phyloP scores from a whole-genome alignment of 2,113 vertebrate species.

The Todiramphus chloris region DNA sequence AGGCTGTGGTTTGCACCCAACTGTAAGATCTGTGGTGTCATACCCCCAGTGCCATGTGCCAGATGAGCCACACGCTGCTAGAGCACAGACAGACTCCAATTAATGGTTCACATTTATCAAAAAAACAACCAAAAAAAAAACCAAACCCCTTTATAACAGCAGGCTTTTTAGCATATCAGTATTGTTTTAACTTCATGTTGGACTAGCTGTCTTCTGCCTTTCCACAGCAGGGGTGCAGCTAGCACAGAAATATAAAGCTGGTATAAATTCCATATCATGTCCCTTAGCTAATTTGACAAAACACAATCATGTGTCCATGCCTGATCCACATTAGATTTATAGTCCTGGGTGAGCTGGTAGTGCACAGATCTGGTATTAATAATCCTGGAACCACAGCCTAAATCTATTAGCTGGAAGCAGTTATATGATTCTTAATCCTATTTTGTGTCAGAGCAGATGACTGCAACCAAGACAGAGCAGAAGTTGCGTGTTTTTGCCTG shows the following conservation, averaged over 20 bases:
- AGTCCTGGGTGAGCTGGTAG: conserved; percentile 50
- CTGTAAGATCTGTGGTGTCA: not conserved
- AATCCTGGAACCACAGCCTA: conserved; percentile 56
- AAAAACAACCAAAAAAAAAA: not conserved
- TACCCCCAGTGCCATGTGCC: not conserved
- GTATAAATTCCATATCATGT: conserved; percentile 63
- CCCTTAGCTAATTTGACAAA: conserved; percentile 67
- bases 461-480: conserved; percentile 19
- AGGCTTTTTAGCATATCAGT: not conserved
- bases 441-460: conserved; percentile 60
- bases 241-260: conserved; percentile 56
- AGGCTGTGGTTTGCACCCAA: conserved; percentile 24
- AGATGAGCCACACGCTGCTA: not conserved
- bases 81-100: not conserved
- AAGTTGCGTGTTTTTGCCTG: not conserved
- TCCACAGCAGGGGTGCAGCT: conserved; percentile 43
- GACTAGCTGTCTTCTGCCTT: conserved; percentile 40
- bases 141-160: not conserved
- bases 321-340: conserved; percentile 64
- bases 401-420: conserved; percentile 64
- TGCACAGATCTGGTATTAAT: conserved; percentile 65
- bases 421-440: conserved; percentile 61
- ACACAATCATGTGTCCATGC: conserved; percentile 68
- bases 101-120: conserved; percentile 3
- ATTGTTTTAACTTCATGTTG: not conserved